Percentiles rank a stretch among this genome's conserved stretches.
Evolutionary conservation across 2,888 invertebrate genomes (phyloP).

Genomic region (Watsonalla binaria): DNA sequence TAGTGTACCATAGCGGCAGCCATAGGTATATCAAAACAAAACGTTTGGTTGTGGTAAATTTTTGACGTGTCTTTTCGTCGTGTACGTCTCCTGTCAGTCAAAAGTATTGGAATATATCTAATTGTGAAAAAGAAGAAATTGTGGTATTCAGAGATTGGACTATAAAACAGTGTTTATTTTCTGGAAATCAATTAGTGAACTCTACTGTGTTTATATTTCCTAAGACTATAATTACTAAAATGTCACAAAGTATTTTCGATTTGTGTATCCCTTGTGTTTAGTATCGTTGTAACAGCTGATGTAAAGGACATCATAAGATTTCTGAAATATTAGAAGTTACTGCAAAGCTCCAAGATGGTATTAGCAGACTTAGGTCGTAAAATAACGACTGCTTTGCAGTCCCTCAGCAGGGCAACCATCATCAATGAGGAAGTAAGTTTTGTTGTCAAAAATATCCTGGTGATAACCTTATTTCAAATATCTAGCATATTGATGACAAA

Average conservation of each 20-base stretch:
- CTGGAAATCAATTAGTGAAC: not conserved
- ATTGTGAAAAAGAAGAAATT: too few species aligned
- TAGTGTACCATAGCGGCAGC: too few species aligned
- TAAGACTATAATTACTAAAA: conserved; percentile 15
- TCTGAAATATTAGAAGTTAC: conserved; percentile 17
- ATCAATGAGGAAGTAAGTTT: conserved; percentile 95
- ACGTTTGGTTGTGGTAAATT: conserved; percentile 12
- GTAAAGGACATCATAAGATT: conserved; percentile 10
- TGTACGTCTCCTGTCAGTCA: conserved; percentile 47
- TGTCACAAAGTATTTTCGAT: conserved; percentile 25
- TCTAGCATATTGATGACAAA: conserved; percentile 8
- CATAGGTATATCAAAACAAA: too few species aligned
- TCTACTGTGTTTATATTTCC: not conserved
- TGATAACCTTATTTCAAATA: not conserved
- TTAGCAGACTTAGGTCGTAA: conserved; percentile 99
- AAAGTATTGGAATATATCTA: not conserved
- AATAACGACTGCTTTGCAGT: conserved; percentile 98
- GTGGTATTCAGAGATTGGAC: not conserved
- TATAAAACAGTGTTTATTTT: not conserved
- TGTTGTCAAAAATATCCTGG: not conserved
- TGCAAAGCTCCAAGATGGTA: conserved; percentile 86
- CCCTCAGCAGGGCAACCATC: conserved; percentile 97
- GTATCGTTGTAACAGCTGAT: conserved; percentile 34
- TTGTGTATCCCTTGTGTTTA: conserved; percentile 8
- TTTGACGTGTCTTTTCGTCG: conserved; percentile 49